Evolutionary conservation across 2,888 invertebrate species (phyloP), one percentile per base, ranked within the genome.

Genomic region (Serrognathus titanus): DNA sequence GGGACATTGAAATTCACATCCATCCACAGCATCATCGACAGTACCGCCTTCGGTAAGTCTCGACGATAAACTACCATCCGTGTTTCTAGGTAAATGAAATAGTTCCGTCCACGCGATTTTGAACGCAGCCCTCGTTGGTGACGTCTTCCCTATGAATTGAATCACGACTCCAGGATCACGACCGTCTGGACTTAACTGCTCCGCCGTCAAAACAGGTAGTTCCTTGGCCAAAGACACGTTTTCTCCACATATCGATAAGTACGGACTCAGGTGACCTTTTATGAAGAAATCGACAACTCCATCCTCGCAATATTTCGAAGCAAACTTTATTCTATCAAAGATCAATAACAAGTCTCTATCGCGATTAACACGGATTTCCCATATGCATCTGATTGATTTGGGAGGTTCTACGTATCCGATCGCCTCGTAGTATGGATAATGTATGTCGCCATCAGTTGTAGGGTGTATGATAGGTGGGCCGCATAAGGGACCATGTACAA

Each of bases 101-200:
- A 94, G 81, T 66, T 94, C 94, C 2, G 93, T 94, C 94, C 94
- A 94, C 10, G 90, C 91, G 37, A 94, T 87, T 72, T 92, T 92
- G 71, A 94, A 94, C 9, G 91, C 88, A 8, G 92, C 91, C 57
- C 90, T 81, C 0, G 92, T 90, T 0, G 93, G 91, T 0, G 85
- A 82, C 61, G 90, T 89, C 0, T 48, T 62, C 61, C 69, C 70
- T 36, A 73, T 66, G 60, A 89, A 90, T 51, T 89, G 88, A 56
- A 90, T 86, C 57, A 87, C 81, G 39, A 83, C 76, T 12, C 84
- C 78, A 1, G 83, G 81, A 68, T 83, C 78, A 66, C 80, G 80
- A 51, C 83, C 80, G 66, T 85, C 83, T 58, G 85, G 83, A 1
- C 86, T 88, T 49, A 93, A 79, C 70, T 92, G 90, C 0, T 89